Evolutionary conservation across 2,113 vertebrate species (phyloP), one percentile per base, ranked within the genome.

Genomic region (Ginglymostoma cirratum): DNA sequence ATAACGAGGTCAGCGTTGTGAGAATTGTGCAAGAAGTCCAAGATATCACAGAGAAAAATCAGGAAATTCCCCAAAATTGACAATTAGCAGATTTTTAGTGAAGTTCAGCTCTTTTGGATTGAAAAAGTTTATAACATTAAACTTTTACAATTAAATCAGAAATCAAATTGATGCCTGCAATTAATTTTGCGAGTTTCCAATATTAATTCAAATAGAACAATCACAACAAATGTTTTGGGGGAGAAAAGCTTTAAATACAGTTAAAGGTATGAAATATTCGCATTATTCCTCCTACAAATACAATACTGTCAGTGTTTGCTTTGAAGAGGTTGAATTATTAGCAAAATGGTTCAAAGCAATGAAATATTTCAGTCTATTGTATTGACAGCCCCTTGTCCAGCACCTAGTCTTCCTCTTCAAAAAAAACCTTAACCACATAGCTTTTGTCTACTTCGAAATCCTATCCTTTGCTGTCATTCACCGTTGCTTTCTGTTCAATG

Each of bases 381-480:
- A 76, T 48, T 52, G 94, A 17, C 69, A 95, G 52, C 24, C 38
- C 66, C 67, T 48, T 52, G 69, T 15, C 66, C 67, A 95, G 45
- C 94, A 95, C 67, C 66, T 34, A 95, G 52, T 70, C 72, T 72
- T 70, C 94, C 52, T 95, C 94, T 45, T 27, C 69, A 95, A 70
- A 95, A 93, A 23, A 61, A 95, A 48, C 55, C 94, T 52, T 45
- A 95, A 95, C 69, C 94, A 95, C 24, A 95, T 5, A 95, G 72
- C 38, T 94, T 69, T 95, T 42, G 48, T 76, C 23, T 95, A 45
- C 52, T 95, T 95, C 94, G 34, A 76, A 72, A 70, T 72, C 94
- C 94, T 72, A 10, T 95, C 94, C 94, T 95, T 95, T 72, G 34
- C 38, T 72, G 67, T 76, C 94, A 95, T 52, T 95, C 94, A 52